Conservation (phyloP, 2,113 vertebrate genomes). For the Salvelinus sp. region DNA sequence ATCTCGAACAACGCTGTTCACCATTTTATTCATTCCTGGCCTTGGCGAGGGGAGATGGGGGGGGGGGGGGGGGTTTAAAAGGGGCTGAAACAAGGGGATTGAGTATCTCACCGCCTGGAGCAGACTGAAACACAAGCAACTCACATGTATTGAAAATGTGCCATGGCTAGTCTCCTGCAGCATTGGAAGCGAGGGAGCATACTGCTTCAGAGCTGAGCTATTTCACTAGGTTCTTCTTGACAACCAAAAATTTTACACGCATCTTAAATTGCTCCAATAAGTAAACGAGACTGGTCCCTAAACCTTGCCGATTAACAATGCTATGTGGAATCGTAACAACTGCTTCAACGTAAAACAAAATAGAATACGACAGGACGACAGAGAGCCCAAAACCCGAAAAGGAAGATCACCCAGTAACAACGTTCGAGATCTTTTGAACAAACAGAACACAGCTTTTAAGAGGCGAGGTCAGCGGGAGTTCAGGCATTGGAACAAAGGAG, state of each 20-base stretch:
- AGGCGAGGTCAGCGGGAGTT: slow-evolving; percentile 1
- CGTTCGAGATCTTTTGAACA: neutral
- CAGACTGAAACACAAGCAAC: slow-evolving; percentile 53
- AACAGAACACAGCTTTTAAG: neutral
- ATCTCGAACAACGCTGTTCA: slow-evolving; percentile 9
- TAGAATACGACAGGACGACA: slow-evolving; percentile 16
- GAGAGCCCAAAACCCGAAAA: slow-evolving; percentile 1
- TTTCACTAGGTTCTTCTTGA: slow-evolving; percentile 31
- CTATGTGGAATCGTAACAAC: no score
- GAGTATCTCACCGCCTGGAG: slow-evolving; percentile 44
- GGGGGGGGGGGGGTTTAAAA: neutral
- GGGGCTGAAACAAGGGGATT: slow-evolving; percentile 16
- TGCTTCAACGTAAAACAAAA: slow-evolving; percentile 10
- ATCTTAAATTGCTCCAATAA: slow-evolving; percentile 15
- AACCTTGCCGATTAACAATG: slow-evolving; percentile 3
- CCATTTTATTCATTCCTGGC: neutral
- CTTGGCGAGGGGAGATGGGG: neutral
- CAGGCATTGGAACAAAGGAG: neutral
- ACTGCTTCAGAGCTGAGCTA: slow-evolving; percentile 20
- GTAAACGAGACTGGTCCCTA: slow-evolving; percentile 15
- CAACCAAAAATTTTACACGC: slow-evolving; percentile 29
- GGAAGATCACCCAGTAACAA: neutral
- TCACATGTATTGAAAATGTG: slow-evolving; percentile 51
- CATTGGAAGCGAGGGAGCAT: slow-evolving; percentile 42
- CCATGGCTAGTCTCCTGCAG: slow-evolving; percentile 21